A percentile compares a stretch with the other conserved stretches of the same genome.
Evolutionary conservation across 2,797 vertebrate genomes (phyloP).

Genomic region (Micrastur ruficollis): DNA sequence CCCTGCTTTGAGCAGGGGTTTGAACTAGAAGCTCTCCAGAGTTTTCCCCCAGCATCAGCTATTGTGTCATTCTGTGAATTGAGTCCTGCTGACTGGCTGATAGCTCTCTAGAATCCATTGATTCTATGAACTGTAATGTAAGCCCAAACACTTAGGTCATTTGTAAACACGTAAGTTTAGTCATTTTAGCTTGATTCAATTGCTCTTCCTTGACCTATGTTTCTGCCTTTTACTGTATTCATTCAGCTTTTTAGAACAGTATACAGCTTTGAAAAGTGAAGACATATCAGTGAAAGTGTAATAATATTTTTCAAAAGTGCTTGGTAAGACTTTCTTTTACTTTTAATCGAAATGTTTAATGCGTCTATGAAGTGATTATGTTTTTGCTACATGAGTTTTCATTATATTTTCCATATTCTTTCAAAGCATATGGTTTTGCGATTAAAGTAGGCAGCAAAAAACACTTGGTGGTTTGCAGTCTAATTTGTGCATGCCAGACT

Average conservation of each 20-base stretch:
- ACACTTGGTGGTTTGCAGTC: background rate
- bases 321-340: background rate
- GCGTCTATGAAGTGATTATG: background rate
- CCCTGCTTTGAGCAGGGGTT: background rate
- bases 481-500: background rate
- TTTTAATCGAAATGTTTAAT: background rate
- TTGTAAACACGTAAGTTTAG: background rate
- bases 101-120: background rate
- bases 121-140: background rate
- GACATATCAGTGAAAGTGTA: background rate
- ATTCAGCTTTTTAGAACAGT: background rate
- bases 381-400: background rate
- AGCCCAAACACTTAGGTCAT: background rate
- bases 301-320: background rate
- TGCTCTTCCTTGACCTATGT: background rate
- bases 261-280: background rate
- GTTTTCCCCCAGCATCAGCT: background rate
- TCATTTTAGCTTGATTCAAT: background rate
- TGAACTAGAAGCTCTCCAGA: background rate
- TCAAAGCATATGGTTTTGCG: background rate
- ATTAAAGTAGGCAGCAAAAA: background rate
- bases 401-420: background rate
- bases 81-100: background rate
- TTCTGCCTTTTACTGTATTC: background rate
- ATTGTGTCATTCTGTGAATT: background rate